Evolutionary conservation across 2,113 vertebrate genomes (phyloP).

Genomic region (Phyllostomus discolor): DNA sequence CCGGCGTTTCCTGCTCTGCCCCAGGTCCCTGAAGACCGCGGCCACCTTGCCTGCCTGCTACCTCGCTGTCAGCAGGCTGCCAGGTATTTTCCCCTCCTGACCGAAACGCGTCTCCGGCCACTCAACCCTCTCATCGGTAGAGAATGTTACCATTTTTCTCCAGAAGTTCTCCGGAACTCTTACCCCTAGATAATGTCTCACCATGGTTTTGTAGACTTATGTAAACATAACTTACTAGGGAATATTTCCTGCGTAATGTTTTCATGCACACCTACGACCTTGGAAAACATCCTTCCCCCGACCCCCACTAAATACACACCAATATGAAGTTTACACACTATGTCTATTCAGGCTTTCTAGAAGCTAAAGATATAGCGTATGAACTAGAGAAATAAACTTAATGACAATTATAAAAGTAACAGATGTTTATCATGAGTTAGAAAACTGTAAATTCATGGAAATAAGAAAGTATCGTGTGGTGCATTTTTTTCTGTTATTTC

Average conservation of each 20-base stretch:
- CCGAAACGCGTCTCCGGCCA: fast-evolving
- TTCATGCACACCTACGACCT: neutral
- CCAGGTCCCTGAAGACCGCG: neutral
- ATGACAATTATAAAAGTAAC: neutral
- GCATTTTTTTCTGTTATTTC: neutral
- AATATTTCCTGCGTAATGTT: neutral
- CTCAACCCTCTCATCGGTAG: fast-evolving
- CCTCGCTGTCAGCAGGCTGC: neutral
- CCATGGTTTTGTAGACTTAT: neutral
- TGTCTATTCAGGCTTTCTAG: neutral
- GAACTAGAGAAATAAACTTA: neutral
- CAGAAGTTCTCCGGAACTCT: neutral
- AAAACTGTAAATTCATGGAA: neutral
- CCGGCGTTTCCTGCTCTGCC: conserved; percentile 45
- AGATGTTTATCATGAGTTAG: neutral
- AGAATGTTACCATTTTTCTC: neutral
- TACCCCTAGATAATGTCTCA: neutral
- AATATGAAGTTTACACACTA: neutral
- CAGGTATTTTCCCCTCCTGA: neutral
- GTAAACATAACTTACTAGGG: neutral
- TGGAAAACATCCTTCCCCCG: neutral
- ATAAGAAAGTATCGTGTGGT: neutral
- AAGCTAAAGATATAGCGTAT: neutral
- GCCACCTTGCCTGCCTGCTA: neutral
- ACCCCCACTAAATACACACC: neutral